phyloP scores from a whole-genome alignment of 1,140 invertebrate species.

The Sycophaga agraensis region DNA sequence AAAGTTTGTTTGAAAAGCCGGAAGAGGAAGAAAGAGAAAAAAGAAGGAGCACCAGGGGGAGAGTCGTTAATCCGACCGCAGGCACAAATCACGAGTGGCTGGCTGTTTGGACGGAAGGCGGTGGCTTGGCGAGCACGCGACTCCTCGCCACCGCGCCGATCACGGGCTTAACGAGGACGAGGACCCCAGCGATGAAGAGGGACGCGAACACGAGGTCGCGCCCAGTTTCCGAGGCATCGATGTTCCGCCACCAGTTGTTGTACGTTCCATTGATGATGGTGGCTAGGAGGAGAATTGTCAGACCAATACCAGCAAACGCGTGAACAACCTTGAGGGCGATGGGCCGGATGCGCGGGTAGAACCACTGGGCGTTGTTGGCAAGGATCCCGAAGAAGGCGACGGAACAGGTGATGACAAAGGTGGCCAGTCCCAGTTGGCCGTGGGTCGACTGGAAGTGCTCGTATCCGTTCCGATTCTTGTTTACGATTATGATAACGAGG shows the following conservation, averaged over 20 bases:
- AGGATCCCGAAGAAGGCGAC: slow-evolving; percentile 43
- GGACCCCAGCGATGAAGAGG: slow-evolving; percentile 42
- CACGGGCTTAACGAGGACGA: slow-evolving; percentile 48
- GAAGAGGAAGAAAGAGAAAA: not conserved
- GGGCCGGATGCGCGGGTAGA: slow-evolving; percentile 46
- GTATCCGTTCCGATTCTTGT: slow-evolving; percentile 37
- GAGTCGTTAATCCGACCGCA: not conserved
- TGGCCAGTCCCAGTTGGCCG: slow-evolving; percentile 41
- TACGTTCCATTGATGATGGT: slow-evolving; percentile 50
- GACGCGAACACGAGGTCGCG: slow-evolving; percentile 41
- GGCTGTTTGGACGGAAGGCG: slow-evolving; percentile 22
- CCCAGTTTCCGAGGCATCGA: slow-evolving; percentile 32
- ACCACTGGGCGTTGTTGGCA: slow-evolving; percentile 48
- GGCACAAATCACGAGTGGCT: too few species aligned
- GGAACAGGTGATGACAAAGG: slow-evolving; percentile 39
- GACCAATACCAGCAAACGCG: slow-evolving; percentile 42
- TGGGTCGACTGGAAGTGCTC: slow-evolving; percentile 45
- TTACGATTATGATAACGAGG: slow-evolving; percentile 45
- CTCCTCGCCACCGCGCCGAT: slow-evolving; percentile 43
- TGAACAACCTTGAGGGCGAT: slow-evolving; percentile 48
- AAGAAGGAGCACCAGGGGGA: not conserved
- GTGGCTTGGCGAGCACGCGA: slow-evolving; percentile 38
- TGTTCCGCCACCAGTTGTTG: slow-evolving; percentile 36
- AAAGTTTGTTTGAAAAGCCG: too few species aligned
- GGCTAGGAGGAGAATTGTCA: slow-evolving; percentile 43